phyloP scores from a whole-genome alignment of 2,888 invertebrate genomes.

The Achlya flavicornis region DNA sequence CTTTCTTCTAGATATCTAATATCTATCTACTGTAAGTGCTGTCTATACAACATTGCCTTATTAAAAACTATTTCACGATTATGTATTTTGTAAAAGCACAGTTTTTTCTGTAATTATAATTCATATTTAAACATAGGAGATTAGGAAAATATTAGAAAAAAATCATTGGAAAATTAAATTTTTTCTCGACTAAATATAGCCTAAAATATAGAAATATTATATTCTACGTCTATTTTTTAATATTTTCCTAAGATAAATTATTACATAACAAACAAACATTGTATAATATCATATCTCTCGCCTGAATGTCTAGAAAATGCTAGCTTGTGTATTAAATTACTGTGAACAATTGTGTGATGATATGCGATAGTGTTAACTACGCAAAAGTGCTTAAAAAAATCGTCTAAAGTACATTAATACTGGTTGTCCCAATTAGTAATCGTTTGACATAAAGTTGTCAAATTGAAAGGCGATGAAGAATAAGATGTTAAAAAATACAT shows the following conservation, averaged over 20 bases:
- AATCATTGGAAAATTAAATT: not conserved
- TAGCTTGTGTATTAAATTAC: conserved; percentile 59
- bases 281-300: conserved; percentile 43
- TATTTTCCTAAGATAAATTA: conserved; percentile 28
- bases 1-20: conserved; percentile 41
- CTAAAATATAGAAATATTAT: conserved; percentile 15
- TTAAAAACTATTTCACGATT: conserved; percentile 61
- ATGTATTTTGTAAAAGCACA: conserved; percentile 61
- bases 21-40: conserved; percentile 53
- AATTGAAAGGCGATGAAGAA: not conserved
- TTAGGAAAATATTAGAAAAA: conserved; percentile 11
- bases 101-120: conserved; percentile 48
- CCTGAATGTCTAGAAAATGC: conserved; percentile 65
- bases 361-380: not conserved
- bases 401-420: not conserved
- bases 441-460: not conserved
- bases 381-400: not conserved
- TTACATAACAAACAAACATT: conserved; percentile 4
- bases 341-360: conserved; percentile 15
- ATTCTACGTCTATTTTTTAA: conserved; percentile 18
- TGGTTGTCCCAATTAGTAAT: not conserved
- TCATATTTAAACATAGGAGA: conserved; percentile 22
- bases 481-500: not conserved
- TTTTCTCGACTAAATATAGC: conserved; percentile 21
- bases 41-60: conserved; percentile 76